Evolutionary conservation across 2,113 vertebrate species (phyloP), one percentile per base, ranked within the genome.

Genomic region (Xerus inauris): DNA sequence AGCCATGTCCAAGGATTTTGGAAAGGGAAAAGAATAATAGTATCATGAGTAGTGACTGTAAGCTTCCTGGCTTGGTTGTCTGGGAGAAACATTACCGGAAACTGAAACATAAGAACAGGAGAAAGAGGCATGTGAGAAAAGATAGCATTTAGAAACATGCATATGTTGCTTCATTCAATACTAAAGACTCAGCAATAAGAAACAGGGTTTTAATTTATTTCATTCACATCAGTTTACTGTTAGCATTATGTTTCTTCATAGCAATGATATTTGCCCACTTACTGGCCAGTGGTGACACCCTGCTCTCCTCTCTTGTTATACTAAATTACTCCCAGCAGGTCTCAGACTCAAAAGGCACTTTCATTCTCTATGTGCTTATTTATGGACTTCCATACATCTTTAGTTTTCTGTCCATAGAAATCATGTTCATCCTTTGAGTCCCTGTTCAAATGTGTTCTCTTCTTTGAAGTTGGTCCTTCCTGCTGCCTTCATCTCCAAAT

Each of bases 1-100:
- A 16, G 10, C 12, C 10, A 54, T 64, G 65, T 47, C 6, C n/a
- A 91, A 77, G 8, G 32, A 3, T 26, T 73, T 81, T 35, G 26
- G 54, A 89, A 94, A 59, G 20, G 17, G 3, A 77, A 96, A 97
- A 62, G 10, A 32, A 69, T 22, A 59, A 77, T 81, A 88, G 26
- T 57, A 20, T 35, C 40, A 0, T 49, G 47, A 67, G 1, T 82
- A 22, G 2, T 88, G 19, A 62, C 1, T 67, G 38, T 54, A 69
- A 20, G 14, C 12, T 87, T 89, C 85, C 4, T 64, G n/a, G 9
- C 20, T 19, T 59, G 4, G 28, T 75, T 62, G 8, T 69, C 32
- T 86, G 24, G 7, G 40, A 94, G 11, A 2, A 93, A 57, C 22
- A 2, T 59, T 42, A 42, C 42, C 0, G 17, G 26, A 75, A 28